Conservation (phyloP, 2,888 invertebrate genomes). For the Sepioteuthis lessoniana region DNA sequence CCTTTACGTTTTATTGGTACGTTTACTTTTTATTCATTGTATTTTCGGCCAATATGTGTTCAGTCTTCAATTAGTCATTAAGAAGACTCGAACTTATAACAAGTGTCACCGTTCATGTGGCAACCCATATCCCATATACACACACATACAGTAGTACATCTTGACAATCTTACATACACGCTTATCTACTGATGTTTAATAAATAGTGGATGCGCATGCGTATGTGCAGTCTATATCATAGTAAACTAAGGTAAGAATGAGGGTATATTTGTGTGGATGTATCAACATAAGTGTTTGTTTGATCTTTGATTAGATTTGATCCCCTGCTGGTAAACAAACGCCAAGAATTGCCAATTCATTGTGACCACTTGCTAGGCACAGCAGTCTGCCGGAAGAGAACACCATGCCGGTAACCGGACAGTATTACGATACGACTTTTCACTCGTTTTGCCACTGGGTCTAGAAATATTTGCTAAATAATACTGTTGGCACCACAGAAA, state of each 20-base stretch:
- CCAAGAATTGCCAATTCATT: not conserved
- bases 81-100: too few relatives aligned
- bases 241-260: not conserved
- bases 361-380: not conserved
- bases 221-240: not conserved
- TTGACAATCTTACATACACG: too few relatives aligned
- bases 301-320: not conserved
- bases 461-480: slow-evolving; percentile 23
- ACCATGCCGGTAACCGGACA: not conserved
- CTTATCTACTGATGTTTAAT: too few relatives aligned
- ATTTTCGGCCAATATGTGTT: too few relatives aligned
- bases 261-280: not conserved
- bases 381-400: not conserved
- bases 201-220: too few relatives aligned
- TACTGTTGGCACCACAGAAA: not conserved
- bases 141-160: too few relatives aligned
- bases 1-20: too few relatives aligned
- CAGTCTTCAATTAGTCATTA: too few relatives aligned
- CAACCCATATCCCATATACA: too few relatives aligned
- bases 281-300: not conserved
- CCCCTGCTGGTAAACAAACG: slow-evolving; percentile 1
- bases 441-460: not conserved
- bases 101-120: too few relatives aligned
- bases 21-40: too few relatives aligned
- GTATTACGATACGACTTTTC: not conserved